phyloP scores from a whole-genome alignment of 2,797 vertebrate genomes.

The Chaenodraco wilsoni region DNA sequence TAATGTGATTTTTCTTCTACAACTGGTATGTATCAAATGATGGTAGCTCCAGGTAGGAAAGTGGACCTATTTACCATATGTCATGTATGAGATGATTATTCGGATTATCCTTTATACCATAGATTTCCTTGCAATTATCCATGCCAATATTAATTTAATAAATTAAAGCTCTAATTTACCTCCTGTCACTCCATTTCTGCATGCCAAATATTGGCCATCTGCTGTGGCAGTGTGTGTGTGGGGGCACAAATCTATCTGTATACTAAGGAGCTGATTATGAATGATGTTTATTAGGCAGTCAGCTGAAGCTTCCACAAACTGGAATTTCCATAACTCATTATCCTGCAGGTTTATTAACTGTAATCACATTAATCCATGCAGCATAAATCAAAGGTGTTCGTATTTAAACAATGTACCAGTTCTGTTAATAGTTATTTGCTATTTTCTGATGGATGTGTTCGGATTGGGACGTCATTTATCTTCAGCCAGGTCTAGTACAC shows the following conservation, averaged over 20 bases:
- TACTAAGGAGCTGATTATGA: conserved; percentile 67
- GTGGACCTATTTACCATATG: conserved; percentile 21
- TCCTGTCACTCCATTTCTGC: conserved; percentile 57
- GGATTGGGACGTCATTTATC: conserved; percentile 37
- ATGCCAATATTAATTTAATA: conserved; percentile 69
- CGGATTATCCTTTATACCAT: conserved; percentile 39
- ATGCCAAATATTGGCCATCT: conserved; percentile 71
- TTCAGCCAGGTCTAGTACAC: conserved; percentile 23
- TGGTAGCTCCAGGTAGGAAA: neutral
- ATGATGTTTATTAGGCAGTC: conserved; percentile 60
- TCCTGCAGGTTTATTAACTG: conserved; percentile 72
- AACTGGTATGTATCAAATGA: neutral
- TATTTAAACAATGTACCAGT: conserved; percentile 56
- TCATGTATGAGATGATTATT: conserved; percentile 44
- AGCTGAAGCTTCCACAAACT: conserved; percentile 59
- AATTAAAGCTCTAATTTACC: conserved; percentile 66
- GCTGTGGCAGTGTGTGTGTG: conserved; percentile 28
- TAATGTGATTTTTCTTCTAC: neutral
- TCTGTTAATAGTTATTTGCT: conserved; percentile 61
- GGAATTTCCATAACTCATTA: conserved; percentile 76
- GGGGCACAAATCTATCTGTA: conserved; percentile 53
- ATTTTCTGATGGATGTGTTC: conserved; percentile 60
- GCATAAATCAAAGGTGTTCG: conserved; percentile 64
- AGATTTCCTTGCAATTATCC: conserved; percentile 48
- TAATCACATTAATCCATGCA: conserved; percentile 70